Evolutionary conservation across 2,888 invertebrate species (phyloP).

Genomic region (Harpalus rubripes): DNA sequence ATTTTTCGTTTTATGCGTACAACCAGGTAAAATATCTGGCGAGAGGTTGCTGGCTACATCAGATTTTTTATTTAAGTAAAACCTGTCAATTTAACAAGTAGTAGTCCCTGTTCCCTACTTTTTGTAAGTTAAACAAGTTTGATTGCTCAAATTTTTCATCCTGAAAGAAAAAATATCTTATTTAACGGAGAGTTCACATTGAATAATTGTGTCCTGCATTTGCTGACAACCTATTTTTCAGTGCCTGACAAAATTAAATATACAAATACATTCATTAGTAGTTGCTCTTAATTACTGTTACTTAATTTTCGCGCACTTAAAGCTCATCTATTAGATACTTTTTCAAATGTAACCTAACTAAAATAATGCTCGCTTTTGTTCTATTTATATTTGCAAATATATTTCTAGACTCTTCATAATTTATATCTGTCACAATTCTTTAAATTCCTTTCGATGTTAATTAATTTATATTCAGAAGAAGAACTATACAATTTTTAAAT

Average conservation of each 20-base stretch:
- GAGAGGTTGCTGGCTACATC: no score
- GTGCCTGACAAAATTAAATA: slow-evolving; percentile 51
- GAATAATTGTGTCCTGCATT: slow-evolving; percentile 25
- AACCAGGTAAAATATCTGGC: no score
- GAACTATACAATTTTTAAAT: no score
- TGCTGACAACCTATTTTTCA: slow-evolving; percentile 46
- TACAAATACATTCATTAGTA: slow-evolving; percentile 24
- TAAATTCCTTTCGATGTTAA: background rate
- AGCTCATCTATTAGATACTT: background rate
- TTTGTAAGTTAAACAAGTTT: no score
- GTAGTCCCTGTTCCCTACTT: no score
- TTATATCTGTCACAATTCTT: background rate
- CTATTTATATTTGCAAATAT: background rate
- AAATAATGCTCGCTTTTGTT: background rate
- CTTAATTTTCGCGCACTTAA: slow-evolving; percentile 27
- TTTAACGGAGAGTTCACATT: slow-evolving; percentile 8
- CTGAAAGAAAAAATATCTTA: background rate
- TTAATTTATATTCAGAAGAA: background rate
- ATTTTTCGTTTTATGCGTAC: no score
- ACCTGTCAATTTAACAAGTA: background rate
- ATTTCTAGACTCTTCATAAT: background rate
- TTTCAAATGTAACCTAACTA: background rate
- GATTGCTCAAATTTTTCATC: background rate
- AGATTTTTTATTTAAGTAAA: no score
- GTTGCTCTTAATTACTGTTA: slow-evolving; percentile 38